phyloP scores from a whole-genome alignment of 2,797 vertebrate genomes.

The Cryptoprocta ferox region DNA sequence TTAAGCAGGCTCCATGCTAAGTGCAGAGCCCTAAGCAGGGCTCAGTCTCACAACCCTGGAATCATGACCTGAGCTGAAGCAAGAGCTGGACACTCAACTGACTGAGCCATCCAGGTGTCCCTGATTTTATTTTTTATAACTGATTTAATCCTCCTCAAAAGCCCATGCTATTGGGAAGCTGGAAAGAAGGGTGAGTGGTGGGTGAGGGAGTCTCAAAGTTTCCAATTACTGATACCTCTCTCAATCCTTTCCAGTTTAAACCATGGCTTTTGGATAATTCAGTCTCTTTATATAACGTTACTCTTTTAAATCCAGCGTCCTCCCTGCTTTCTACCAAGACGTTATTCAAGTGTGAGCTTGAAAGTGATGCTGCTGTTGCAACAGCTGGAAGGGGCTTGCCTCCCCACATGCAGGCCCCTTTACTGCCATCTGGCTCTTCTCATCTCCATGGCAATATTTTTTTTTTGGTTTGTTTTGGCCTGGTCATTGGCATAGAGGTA shows the following conservation, averaged over 20 bases:
- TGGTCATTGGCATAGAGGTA: background rate
- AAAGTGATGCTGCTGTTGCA: background rate
- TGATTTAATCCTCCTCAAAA: background rate
- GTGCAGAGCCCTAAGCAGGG: too few relatives aligned
- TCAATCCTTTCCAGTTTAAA: background rate
- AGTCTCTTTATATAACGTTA: background rate
- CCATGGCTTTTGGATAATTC: background rate
- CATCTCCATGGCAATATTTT: background rate
- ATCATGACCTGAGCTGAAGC: too few relatives aligned
- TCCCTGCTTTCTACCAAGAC: background rate
- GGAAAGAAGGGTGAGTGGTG: background rate
- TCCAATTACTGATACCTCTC: background rate
- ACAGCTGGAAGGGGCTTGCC: background rate
- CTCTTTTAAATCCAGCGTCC: background rate
- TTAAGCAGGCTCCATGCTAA: too few relatives aligned
- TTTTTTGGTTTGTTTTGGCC: background rate
- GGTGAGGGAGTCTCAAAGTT: background rate
- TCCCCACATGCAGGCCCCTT: background rate
- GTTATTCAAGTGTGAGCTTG: background rate
- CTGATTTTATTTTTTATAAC: background rate
- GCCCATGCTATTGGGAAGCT: background rate
- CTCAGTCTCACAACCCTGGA: too few relatives aligned
- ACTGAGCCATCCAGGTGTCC: too few relatives aligned
- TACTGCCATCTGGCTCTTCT: background rate
- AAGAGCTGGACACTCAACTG: too few relatives aligned